phyloP scores from a whole-genome alignment of 2,113 vertebrate genomes.

The Holacanthus passer region DNA sequence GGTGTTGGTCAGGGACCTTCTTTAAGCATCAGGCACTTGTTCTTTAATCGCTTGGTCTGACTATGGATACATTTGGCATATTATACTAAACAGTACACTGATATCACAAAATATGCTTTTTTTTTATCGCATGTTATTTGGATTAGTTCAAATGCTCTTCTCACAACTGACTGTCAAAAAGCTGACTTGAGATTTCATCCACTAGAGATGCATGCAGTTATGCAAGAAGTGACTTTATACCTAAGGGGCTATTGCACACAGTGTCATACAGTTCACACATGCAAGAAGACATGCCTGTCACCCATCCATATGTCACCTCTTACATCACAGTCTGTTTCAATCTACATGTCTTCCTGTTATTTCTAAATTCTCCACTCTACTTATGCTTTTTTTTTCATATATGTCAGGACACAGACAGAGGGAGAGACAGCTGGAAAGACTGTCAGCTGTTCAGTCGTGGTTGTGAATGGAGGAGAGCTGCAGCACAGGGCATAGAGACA shows the following conservation, averaged over 20 bases:
- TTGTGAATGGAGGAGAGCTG: constrained; percentile 24
- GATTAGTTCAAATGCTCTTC: no score
- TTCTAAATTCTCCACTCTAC: not conserved
- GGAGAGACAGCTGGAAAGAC: not conserved
- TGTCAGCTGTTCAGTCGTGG: not conserved
- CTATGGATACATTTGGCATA: not conserved
- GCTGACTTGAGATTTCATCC: no score
- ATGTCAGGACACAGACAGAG: not conserved
- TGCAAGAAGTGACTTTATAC: not conserved
- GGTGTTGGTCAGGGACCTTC: not conserved
- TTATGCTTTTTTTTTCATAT: not conserved
- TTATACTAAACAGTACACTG: no score
- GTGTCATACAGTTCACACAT: not conserved
- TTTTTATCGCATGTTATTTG: no score
- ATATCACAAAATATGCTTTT: no score
- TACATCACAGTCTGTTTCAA: not conserved
- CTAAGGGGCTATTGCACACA: not conserved
- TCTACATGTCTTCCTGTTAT: not conserved
- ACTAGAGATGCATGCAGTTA: not conserved
- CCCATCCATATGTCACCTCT: not conserved
- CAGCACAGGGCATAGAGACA: constrained; percentile 30
- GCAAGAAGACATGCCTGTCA: not conserved
- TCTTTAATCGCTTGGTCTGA: not conserved
- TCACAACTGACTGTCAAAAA: no score
- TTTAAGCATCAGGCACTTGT: not conserved